A percentile compares a stretch with the other conserved stretches of the same genome.
Evolutionary conservation across 2,797 vertebrate genomes (phyloP).

Genomic region (Tiaroga cobitis): DNA sequence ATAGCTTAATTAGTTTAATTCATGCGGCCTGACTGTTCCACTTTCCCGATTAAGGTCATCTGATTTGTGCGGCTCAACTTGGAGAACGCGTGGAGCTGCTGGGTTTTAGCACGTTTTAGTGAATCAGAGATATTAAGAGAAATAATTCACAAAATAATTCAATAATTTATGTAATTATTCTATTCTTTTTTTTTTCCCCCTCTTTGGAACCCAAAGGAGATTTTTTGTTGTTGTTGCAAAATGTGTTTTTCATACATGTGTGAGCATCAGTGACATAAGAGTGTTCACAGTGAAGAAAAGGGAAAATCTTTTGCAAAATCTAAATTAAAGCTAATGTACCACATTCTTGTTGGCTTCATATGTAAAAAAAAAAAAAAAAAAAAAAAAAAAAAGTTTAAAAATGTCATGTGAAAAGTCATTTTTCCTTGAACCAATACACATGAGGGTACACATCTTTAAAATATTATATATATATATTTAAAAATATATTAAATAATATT

Average conservation of each 20-base stretch:
- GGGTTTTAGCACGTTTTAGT: neutral
- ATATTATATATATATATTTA: too few species aligned
- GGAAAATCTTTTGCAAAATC: neutral
- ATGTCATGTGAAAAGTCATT: neutral
- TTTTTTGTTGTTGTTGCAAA: neutral
- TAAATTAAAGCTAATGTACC: neutral
- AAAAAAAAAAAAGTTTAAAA: neutral
- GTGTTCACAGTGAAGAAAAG: neutral
- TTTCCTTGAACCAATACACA: neutral
- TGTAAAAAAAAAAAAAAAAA: too few species aligned
- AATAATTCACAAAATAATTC: neutral
- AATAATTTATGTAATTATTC: neutral
- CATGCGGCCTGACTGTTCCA: conserved; percentile 39
- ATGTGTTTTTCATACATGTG: neutral
- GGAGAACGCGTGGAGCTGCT: neutral
- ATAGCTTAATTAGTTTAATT: conserved; percentile 55
- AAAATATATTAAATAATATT: neutral
- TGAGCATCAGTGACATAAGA: neutral
- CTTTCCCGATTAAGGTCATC: conserved; percentile 25
- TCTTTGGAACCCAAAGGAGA: neutral
- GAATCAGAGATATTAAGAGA: neutral
- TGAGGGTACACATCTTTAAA: too few species aligned
- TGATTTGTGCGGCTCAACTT: conserved; percentile 4
- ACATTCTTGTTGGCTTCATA: neutral
- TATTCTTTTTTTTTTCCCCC: neutral